phyloP scores from a whole-genome alignment of 2,888 invertebrate genomes.

The Trissoscelio sp. region DNA sequence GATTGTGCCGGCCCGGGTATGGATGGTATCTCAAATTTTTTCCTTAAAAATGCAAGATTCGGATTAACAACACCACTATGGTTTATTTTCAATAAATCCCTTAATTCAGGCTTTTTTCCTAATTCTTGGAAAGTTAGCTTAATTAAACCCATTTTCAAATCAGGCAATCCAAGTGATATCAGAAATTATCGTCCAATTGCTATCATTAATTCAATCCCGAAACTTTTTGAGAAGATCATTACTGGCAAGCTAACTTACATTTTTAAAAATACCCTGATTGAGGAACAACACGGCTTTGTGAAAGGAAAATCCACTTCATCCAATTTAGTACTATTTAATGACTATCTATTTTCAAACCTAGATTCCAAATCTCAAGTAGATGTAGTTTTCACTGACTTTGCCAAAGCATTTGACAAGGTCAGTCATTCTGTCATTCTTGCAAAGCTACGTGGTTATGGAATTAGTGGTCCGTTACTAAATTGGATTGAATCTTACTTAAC shows the following conservation, averaged over 20 bases:
- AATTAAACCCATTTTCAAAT: too few relatives aligned
- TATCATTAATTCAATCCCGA: conserved; percentile 3
- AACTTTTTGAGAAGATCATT: not conserved
- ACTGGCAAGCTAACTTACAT: not conserved
- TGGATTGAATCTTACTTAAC: too few relatives aligned
- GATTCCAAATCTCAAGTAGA: not conserved
- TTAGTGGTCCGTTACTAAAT: too few relatives aligned
- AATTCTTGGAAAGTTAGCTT: too few relatives aligned
- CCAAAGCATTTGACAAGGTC: not conserved
- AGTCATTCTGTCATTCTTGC: too few relatives aligned
- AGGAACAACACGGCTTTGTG: conserved; percentile 1
- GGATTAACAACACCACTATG: not conserved
- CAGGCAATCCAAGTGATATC: too few relatives aligned
- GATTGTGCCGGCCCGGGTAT: not conserved
- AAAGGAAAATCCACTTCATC: conserved; percentile 7
- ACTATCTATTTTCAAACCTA: conserved; percentile 10
- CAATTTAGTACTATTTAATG: conserved; percentile 7
- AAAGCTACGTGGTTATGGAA: too few relatives aligned
- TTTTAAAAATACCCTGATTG: not conserved
- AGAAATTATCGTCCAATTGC: not conserved
- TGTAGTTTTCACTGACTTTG: not conserved
- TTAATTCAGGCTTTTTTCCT: not conserved
- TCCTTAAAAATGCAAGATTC: not conserved
- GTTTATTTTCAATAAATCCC: not conserved
- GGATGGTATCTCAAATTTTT: conserved; percentile 11